phyloP scores from a whole-genome alignment of 2,113 vertebrate genomes.

The Hyla sarda region DNA sequence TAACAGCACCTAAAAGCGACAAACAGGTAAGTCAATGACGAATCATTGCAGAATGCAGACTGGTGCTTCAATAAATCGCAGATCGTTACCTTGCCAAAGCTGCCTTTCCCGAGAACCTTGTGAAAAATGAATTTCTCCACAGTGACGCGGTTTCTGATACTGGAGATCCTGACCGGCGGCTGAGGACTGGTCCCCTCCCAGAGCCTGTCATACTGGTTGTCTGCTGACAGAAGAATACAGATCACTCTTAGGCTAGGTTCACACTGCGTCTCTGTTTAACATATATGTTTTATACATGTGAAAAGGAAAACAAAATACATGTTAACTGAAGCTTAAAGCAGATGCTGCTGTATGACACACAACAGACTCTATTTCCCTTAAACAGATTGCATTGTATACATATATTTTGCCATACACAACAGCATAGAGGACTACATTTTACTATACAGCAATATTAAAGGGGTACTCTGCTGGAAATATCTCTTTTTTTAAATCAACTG shows the following conservation, averaged over 20 bases:
- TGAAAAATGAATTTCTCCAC: constrained; percentile 88
- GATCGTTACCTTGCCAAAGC: constrained; percentile 91
- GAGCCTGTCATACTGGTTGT: constrained; percentile 79
- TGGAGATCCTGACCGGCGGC: constrained; percentile 66
- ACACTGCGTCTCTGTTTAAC: too few species aligned
- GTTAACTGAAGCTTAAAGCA: too few species aligned
- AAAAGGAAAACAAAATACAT: too few species aligned
- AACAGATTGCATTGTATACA: too few species aligned
- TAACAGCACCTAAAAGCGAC: constrained; percentile 82
- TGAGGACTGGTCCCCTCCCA: constrained; percentile 81
- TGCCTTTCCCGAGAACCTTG: constrained; percentile 97
- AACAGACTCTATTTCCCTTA: too few species aligned
- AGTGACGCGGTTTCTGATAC: constrained; percentile 74
- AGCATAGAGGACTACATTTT: too few species aligned
- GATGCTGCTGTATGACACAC: too few species aligned
- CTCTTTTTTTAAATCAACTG: too few species aligned
- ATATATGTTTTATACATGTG: too few species aligned
- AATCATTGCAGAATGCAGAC: neutral
- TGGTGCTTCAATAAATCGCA: neutral
- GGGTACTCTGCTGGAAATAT: too few species aligned
- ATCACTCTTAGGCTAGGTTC: neutral
- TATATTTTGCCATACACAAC: too few species aligned
- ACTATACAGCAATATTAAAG: too few species aligned
- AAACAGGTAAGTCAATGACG: neutral
- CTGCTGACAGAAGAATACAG: constrained; percentile 64